These are phyloP conservation scores for Oscheius sp. DNA, from an alignment of 2,888 invertebrate genomes.

Conservation along the genomic window DNA sequence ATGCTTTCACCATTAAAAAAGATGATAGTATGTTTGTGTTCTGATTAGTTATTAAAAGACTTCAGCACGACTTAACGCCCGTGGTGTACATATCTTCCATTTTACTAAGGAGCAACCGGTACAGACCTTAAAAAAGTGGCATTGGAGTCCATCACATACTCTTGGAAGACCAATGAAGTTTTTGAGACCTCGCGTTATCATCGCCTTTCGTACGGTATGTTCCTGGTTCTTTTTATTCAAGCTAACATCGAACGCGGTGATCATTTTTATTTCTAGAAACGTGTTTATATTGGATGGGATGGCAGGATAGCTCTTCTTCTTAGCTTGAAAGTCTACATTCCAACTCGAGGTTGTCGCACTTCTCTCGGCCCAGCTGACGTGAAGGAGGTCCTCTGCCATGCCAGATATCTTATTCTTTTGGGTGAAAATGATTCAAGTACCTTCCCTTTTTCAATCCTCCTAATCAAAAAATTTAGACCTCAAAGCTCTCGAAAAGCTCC, in stretches of 20 bases:
- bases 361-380: background rate
- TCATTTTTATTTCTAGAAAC: too few species aligned
- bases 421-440: background rate
- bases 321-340: slow-evolving; percentile 1
- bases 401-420: too few species aligned
- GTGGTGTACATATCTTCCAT: too few species aligned
- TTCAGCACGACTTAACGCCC: too few species aligned
- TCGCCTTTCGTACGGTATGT: slow-evolving; percentile 8
- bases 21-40: too few species aligned
- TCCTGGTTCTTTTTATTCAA: background rate
- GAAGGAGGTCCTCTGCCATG: background rate
- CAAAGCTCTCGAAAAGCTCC: background rate
- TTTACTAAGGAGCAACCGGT: too few species aligned
- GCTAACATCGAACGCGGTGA: background rate
- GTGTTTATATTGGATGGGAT: too few species aligned
- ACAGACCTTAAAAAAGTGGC: too few species aligned
- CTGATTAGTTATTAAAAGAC: too few species aligned
- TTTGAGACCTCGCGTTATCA: slow-evolving; percentile 3
- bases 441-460: background rate
- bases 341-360: background rate
- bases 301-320: too few species aligned
- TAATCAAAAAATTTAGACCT: slow-evolving; percentile 5
- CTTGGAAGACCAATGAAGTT: background rate
- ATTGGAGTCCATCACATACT: background rate
- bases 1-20: too few species aligned